Evolutionary conservation across 1,140 invertebrate genomes (phyloP), one percentile per base, ranked within the genome.

Genomic region (Rhyacophila brunnea): DNA sequence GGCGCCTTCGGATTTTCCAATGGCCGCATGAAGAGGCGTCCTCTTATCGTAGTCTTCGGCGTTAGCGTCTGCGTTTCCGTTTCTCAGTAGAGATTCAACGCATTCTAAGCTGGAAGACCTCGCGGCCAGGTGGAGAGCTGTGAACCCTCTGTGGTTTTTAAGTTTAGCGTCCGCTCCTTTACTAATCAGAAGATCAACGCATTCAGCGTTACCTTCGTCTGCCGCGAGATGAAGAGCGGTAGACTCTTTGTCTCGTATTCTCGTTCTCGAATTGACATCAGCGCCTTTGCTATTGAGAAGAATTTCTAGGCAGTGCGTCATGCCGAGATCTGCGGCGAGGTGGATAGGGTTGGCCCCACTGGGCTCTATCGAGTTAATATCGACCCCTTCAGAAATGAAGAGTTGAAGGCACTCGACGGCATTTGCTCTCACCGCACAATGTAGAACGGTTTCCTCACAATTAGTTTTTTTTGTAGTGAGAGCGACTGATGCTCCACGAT

Each of bases 221-320:
- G 90, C 89, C 0, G 90, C 89, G 59, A 92, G 74, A 74, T 93
- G 91, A 13, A 93, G 68, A 0, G 90, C 84, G 0, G 89, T 91
- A 36, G 87, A 87, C 65, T 86, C 84, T 66, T 85, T 83, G 54
- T 86, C 85, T 5, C 84, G 77, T 2, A 85, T 85, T 57, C 78
- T 83, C 61, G 92, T 77, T 70, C 80, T 70, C 23, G 84, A 80
- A 60, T 80, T 76, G 20, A 84, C 70, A 68, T 86, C 82, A 0
- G 83, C 79, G 15, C 81, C 83, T 17, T 84, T 83, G 2, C 84
- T 84, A 56, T 85, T 81, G n/a, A 92, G 60, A 18, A 93, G 74
- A 23, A 87, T 81, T 14, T 81, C 77, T 6, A 92, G 73, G 63
- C 88, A 88, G 52, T 85, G 82, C 1, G 82, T 69, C 69, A 90